A percentile compares a stretch with the other conserved stretches of the same genome.
phyloP scores from a whole-genome alignment of 2,113 vertebrate species.

The Osmerus eperlanus region DNA sequence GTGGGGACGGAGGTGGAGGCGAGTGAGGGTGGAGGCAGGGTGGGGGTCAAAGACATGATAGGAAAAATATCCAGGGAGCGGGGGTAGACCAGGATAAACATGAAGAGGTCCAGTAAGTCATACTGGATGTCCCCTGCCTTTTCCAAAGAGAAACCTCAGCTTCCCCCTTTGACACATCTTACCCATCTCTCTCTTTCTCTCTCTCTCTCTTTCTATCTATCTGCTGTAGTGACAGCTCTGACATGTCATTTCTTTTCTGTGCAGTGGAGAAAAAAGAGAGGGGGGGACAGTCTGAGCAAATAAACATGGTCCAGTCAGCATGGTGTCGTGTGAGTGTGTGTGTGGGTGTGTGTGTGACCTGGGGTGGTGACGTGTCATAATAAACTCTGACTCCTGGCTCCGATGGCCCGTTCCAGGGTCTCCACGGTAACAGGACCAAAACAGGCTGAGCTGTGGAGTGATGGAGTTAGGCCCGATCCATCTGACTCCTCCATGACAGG shows the following conservation, averaged over 20 bases:
- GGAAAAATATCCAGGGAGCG: constrained; percentile 19
- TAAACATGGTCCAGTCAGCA: constrained; percentile 52
- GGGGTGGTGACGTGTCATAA: constrained; percentile 68
- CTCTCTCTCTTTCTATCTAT: constrained; percentile 23
- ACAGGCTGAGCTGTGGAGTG: constrained; percentile 54
- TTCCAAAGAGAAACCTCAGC: neutral
- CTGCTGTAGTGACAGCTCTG: constrained; percentile 43
- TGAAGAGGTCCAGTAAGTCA: too few relatives aligned
- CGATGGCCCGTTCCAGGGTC: constrained; percentile 40
- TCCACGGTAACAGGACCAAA: constrained; percentile 58
- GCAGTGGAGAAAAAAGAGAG: constrained; percentile 44
- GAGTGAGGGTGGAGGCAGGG: constrained; percentile 7
- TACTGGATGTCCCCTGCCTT: neutral
- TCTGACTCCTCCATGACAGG: constrained; percentile 43
- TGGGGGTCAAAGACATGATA: constrained; percentile 22
- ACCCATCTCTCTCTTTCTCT: neutral
- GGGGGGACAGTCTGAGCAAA: constrained; percentile 62
- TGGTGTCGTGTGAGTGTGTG: constrained; percentile 24
- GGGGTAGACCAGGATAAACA: too few relatives aligned
- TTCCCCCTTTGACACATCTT: neutral
- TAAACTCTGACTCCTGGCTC: constrained; percentile 64
- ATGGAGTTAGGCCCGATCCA: constrained; percentile 45
- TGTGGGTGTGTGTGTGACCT: constrained; percentile 48
- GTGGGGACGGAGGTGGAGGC: neutral
- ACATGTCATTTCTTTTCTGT: constrained; percentile 54